These are phyloP conservation scores for Drosophila aldrichi DNA, from an alignment of 2,888 invertebrate species.

Conservation along the genomic window DNA sequence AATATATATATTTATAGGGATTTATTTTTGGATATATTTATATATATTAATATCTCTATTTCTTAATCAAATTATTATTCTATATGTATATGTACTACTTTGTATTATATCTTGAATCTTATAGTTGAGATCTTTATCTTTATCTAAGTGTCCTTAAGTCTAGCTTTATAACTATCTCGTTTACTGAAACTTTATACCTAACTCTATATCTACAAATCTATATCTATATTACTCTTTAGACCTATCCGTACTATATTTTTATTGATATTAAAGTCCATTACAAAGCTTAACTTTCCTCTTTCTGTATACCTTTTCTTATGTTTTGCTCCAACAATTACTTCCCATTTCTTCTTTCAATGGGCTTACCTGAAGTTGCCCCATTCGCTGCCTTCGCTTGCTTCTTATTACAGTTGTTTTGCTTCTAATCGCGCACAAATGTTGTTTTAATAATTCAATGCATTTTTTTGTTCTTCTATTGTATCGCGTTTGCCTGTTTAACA, in stretches of 20 bases:
- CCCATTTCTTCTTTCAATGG: slow-evolving; percentile 1
- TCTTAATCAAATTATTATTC: background rate
- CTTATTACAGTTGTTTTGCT: background rate
- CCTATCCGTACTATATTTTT: too few relatives aligned
- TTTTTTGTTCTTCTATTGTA: slow-evolving; percentile 42
- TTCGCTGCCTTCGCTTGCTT: background rate
- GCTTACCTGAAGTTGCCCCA: background rate
- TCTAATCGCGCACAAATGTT: slow-evolving; percentile 68
- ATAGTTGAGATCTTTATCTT: too few relatives aligned
- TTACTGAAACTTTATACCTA: background rate
- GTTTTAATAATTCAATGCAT: slow-evolving; percentile 70
- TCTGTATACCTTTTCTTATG: background rate
- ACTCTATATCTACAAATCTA: background rate
- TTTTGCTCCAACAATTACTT: background rate
- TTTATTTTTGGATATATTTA: background rate
- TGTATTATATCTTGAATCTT: too few relatives aligned
- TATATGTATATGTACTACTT: too few relatives aligned
- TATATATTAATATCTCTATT: background rate
- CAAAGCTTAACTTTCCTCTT: background rate
- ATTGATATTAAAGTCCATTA: background rate
- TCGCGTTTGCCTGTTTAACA: slow-evolving; percentile 56
- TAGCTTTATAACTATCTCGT: too few relatives aligned
- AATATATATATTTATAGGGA: background rate
- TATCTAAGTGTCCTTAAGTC: too few relatives aligned
- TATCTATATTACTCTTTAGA: too few relatives aligned